Percentiles rank a stretch among this genome's conserved stretches.
Conservation (phyloP, 2,797 vertebrate species). For the Falco biarmicus region DNA sequence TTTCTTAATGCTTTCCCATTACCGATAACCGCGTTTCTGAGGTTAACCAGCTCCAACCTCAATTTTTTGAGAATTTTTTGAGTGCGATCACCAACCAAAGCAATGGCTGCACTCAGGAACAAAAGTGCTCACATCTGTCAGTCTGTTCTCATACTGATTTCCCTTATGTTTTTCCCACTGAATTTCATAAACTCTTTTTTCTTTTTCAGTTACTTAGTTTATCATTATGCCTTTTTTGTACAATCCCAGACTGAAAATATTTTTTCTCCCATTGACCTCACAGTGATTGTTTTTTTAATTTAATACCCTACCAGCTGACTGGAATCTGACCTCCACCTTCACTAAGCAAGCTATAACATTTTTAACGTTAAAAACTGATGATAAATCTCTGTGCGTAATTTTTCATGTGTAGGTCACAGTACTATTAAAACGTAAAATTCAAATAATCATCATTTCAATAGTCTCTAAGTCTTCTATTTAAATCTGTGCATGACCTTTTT, state of each 20-base stretch:
- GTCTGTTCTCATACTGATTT: neutral
- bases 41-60: neutral
- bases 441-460: neutral
- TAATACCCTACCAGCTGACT: neutral
- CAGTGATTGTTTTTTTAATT: constrained; percentile 16
- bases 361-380: neutral
- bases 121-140: neutral
- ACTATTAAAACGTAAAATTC: constrained; percentile 5
- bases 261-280: neutral
- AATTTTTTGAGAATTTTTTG: neutral
- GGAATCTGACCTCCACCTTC: neutral
- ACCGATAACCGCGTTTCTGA: neutral
- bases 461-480: neutral
- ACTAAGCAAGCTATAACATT: neutral
- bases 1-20: constrained; percentile 10
- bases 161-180: neutral
- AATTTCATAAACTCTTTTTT: neutral
- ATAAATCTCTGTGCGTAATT: neutral
- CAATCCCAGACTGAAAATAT: neutral
- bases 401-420: neutral
- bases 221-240: neutral
- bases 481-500: constrained; percentile 37
- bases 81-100: neutral
- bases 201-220: neutral
- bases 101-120: neutral